phyloP scores from a whole-genome alignment of 1,140 invertebrate species.

The Penaeus indicus region DNA sequence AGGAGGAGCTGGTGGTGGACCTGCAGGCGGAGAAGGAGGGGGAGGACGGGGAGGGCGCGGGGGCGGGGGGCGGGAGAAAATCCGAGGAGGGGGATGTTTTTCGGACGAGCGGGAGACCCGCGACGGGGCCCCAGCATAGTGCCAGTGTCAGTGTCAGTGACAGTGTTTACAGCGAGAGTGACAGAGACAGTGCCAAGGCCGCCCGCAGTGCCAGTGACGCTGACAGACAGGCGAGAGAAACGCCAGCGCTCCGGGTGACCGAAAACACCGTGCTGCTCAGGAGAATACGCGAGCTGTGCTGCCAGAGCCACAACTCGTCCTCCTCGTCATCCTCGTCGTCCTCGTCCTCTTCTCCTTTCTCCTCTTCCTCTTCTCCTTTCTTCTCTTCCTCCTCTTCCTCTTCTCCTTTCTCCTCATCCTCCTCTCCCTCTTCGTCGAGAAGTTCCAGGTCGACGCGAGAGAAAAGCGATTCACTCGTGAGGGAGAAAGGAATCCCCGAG shows the following conservation, averaged over 20 bases:
- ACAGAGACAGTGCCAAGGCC: slow-evolving; percentile 9
- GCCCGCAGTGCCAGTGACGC: slow-evolving; percentile 26
- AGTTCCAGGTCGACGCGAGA: background rate
- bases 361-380: too few species aligned
- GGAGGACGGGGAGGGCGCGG: background rate
- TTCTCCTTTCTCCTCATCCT: too few species aligned
- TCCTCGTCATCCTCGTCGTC: too few species aligned
- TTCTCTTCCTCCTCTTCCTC: too few species aligned
- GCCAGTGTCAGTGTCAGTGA: background rate
- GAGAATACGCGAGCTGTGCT: too few species aligned
- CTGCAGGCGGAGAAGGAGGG: background rate
- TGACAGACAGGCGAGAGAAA: slow-evolving; percentile 9
- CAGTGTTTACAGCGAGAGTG: slow-evolving; percentile 35
- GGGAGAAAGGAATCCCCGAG: background rate
- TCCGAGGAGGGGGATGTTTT: background rate
- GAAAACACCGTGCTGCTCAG: too few species aligned
- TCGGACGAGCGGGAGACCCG: background rate
- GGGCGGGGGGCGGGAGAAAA: background rate
- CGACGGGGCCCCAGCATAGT: background rate
- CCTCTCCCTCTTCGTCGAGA: too few species aligned
- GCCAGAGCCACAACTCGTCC: too few species aligned
- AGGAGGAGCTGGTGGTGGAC: slow-evolving; percentile 5
- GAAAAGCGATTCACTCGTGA: too few species aligned
- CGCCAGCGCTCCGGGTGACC: too few species aligned
- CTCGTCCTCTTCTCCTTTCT: too few species aligned